Base-by-base conservation (phyloP, 2,113 vertebrate species). In the Xenopus laevis region DNA sequence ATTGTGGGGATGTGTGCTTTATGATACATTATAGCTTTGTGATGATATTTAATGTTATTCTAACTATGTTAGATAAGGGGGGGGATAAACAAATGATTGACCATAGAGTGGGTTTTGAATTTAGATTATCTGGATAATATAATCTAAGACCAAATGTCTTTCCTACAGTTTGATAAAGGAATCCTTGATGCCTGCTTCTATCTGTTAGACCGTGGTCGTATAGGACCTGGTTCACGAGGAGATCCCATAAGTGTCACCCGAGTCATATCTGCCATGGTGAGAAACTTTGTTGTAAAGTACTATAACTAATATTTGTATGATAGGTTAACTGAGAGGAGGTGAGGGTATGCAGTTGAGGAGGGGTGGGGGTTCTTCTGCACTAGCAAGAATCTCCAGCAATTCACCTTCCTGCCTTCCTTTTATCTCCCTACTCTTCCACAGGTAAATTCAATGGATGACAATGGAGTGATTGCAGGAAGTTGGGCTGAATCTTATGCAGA, bases 361-460 rank as follows among this genome's bases (percentile, higher is more conserved):
- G 33, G 2, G 33, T 1, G 33, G 33, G 33, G n/a, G n/a, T n/a
- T n/a, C n/a, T n/a, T 40, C 1, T 27, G 4, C 23, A 27, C 23
- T 27, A 4, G 23, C 23, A 27, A 27, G 23, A 27, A 27, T 27
- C 23, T 4, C 23, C 23, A 27, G 23, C 23, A 27, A 27, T 27
- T 27, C 23, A 27, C 23, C 23, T 27, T 27, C 23, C 23, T 15
- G 17, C 55, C 15, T 16, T 7, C 55, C 17, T 10, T 58, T 10
- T 60, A 55, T 15, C 61, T 12, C 53, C 1, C 4, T 13, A 76
- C 16, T 23, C 61, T 13, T 18, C 55, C 40, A 2, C 83, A 96
- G 95, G 93, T 96, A 69, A 97, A 97, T 60, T 92, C 94, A n/a
- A 88, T 92, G 71, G 95, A 97, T 71, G 95, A 98, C 82, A 84